phyloP scores from a whole-genome alignment of 2,888 invertebrate genomes.

The Papilio elwesi region DNA sequence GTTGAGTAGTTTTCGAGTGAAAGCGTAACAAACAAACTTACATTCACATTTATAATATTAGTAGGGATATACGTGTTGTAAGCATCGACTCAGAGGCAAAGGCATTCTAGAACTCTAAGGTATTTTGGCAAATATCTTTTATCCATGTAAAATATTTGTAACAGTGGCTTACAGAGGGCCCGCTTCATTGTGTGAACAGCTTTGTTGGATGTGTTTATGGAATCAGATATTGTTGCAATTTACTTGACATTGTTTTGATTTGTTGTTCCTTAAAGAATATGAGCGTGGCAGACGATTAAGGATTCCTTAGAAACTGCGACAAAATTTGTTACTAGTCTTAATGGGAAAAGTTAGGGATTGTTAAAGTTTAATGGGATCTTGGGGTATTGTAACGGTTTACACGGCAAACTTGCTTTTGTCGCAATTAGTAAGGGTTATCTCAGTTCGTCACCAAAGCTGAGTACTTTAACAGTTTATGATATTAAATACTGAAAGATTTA shows the following conservation, averaged over 20 bases:
- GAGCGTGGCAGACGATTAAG: slow-evolving; percentile 25
- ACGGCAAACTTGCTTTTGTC: slow-evolving; percentile 36
- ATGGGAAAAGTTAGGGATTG: slow-evolving; percentile 39
- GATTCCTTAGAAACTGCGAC: slow-evolving; percentile 30
- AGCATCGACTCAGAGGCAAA: too few species aligned
- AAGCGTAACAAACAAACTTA: too few species aligned
- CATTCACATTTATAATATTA: too few species aligned
- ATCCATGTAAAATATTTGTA: not conserved
- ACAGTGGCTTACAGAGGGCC: not conserved
- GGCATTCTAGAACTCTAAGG: too few species aligned
- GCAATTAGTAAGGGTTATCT: slow-evolving; percentile 36
- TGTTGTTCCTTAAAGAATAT: slow-evolving; percentile 8
- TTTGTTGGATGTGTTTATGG: not conserved
- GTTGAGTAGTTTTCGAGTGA: too few species aligned
- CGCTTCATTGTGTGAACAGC: not conserved
- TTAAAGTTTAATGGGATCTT: slow-evolving; percentile 40
- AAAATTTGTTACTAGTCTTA: slow-evolving; percentile 37
- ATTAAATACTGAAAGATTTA: slow-evolving; percentile 8
- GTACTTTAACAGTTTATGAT: slow-evolving; percentile 10
- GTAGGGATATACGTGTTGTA: too few species aligned
- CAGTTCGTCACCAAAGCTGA: slow-evolving; percentile 34
- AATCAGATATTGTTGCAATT: not conserved
- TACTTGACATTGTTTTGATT: slow-evolving; percentile 13
- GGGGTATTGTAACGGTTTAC: slow-evolving; percentile 39
- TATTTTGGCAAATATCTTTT: too few species aligned